Evolutionary conservation across 2,797 vertebrate genomes (phyloP).

Genomic region (Dendrocincla tyrannina): DNA sequence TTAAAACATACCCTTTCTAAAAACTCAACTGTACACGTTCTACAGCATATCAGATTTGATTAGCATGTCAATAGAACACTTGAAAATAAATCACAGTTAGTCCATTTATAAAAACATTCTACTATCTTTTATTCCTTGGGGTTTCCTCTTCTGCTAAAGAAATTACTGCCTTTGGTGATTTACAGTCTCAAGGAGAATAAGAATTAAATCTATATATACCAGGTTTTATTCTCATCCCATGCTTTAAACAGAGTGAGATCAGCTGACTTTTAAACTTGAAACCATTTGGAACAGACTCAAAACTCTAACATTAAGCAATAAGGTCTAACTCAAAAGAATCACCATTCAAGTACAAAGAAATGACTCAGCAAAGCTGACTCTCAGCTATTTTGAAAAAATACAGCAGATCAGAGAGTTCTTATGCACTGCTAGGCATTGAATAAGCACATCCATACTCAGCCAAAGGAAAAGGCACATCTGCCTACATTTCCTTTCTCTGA

Average conservation of each 20-base stretch:
- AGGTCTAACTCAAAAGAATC: background rate
- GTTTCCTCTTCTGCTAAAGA: background rate
- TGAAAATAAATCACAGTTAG: background rate
- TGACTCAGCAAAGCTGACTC: background rate
- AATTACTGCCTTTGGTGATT: background rate
- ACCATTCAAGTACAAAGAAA: background rate
- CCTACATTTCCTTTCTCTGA: background rate
- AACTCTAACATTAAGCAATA: background rate
- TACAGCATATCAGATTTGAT: background rate
- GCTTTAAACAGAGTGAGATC: background rate
- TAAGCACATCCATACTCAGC: background rate
- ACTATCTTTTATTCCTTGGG: background rate
- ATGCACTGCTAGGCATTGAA: background rate
- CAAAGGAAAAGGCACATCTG: background rate
- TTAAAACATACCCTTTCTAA: background rate
- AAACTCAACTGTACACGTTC: background rate
- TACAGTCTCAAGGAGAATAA: background rate
- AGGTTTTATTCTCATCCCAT: background rate
- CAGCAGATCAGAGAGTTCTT: background rate
- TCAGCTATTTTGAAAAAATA: background rate
- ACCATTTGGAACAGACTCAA: background rate
- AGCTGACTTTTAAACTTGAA: background rate
- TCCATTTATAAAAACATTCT: background rate
- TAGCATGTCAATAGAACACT: background rate
- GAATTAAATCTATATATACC: background rate